These are phyloP conservation scores for Pseudomyrmex cubaensis DNA, from an alignment of 1,140 invertebrate genomes.

Conservation along the genomic window DNA sequence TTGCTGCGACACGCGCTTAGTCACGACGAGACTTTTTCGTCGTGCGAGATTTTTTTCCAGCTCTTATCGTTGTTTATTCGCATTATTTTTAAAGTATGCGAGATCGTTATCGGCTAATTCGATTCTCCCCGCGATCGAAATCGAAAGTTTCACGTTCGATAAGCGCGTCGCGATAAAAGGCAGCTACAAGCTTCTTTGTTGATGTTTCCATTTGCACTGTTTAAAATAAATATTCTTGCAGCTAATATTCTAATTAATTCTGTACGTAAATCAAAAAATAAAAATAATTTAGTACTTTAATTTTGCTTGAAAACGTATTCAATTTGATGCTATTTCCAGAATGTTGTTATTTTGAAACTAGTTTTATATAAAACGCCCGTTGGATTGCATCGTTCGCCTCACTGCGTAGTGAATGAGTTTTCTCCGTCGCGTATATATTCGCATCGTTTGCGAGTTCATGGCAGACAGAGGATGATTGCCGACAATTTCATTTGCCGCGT, in stretches of 20 bases:
- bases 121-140: not conserved
- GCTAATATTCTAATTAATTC: too few relatives aligned
- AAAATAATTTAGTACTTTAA: not conserved
- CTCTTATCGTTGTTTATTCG: constrained; percentile 31
- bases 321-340: not conserved
- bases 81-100: not conserved
- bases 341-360: not conserved
- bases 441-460: not conserved
- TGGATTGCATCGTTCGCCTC: not conserved
- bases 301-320: too few relatives aligned
- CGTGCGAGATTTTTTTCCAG: not conserved
- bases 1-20: not conserved
- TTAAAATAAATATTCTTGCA: constrained; percentile 10
- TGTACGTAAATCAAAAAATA: constrained; percentile 1
- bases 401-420: not conserved
- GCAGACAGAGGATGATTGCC: not conserved
- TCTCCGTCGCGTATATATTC: not conserved
- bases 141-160: not conserved
- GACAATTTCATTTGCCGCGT: not conserved
- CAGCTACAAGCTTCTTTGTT: not conserved
- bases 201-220: not conserved
- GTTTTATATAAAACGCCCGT: not conserved
- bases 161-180: constrained; percentile 7
- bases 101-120: constrained; percentile 5
- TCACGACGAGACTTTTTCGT: not conserved